These are phyloP conservation scores for Pteromalus puparum DNA, from an alignment of 1,140 invertebrate species.

Conservation along the genomic window DNA sequence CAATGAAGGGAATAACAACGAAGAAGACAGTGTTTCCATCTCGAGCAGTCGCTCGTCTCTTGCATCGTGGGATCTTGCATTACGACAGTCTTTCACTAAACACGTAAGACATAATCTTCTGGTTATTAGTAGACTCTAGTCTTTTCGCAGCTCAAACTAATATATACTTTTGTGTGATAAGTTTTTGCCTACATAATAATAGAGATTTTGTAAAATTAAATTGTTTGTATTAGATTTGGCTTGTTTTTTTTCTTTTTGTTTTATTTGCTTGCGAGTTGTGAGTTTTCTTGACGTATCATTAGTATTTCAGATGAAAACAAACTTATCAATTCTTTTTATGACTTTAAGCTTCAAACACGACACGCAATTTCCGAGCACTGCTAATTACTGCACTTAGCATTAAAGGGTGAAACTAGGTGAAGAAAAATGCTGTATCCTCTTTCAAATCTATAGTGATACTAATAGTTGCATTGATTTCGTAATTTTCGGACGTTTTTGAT, in stretches of 20 bases:
- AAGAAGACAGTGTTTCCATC: slow-evolving; percentile 74
- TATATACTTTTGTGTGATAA: slow-evolving; percentile 42
- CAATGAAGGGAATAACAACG: slow-evolving; percentile 68
- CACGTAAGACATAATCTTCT: slow-evolving; percentile 65
- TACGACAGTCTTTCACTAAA: slow-evolving; percentile 74
- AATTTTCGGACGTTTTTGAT: no score
- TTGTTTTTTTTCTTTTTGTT: slow-evolving; percentile 39
- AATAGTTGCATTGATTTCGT: no score
- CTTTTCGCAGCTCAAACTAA: slow-evolving; percentile 38
- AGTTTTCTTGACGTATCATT: background rate
- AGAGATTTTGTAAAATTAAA: slow-evolving; percentile 10
- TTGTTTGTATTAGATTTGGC: slow-evolving; percentile 26
- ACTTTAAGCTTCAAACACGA: slow-evolving; percentile 36
- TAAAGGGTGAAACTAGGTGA: background rate
- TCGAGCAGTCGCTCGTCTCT: slow-evolving; percentile 81
- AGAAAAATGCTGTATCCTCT: background rate
- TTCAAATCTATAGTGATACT: background rate
- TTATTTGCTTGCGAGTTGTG: slow-evolving; percentile 33
- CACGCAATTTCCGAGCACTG: background rate
- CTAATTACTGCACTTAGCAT: background rate
- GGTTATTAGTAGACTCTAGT: slow-evolving; percentile 37
- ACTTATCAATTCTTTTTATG: slow-evolving; percentile 20
- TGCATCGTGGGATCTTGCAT: slow-evolving; percentile 77
- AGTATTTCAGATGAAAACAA: background rate
- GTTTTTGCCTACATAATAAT: slow-evolving; percentile 25